These are phyloP conservation scores for Condylura cristata DNA, from an alignment of 2,113 vertebrate genomes.

Conservation along the genomic window DNA sequence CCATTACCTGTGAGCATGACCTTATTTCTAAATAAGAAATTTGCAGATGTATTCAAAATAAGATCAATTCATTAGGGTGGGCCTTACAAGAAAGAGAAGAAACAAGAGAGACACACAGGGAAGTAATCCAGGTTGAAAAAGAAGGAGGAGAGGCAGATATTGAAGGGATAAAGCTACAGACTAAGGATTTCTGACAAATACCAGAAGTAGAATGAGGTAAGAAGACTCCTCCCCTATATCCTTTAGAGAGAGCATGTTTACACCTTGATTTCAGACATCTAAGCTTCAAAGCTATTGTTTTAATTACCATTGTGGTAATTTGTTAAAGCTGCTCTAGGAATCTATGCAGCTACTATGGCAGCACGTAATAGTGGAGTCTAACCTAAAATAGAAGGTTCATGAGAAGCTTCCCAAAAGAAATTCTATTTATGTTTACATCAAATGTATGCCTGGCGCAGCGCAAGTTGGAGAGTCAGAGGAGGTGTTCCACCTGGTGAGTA, in stretches of 20 bases:
- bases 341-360: background rate
- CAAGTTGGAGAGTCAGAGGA: background rate
- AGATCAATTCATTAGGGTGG: background rate
- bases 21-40: conserved; percentile 7
- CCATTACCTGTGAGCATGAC: background rate
- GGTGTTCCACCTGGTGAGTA: background rate
- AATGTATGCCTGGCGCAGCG: background rate
- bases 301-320: background rate
- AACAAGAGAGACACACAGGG: background rate
- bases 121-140: background rate
- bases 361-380: background rate
- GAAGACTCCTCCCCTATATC: background rate
- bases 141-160: background rate
- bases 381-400: background rate
- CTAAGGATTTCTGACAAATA: background rate
- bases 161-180: background rate
- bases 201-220: background rate
- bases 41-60: background rate
- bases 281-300: background rate
- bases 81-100: background rate
- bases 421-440: background rate
- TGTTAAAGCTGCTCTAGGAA: background rate
- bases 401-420: background rate
- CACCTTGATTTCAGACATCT: background rate
- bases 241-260: background rate